Base-by-base conservation (phyloP, 2,888 invertebrate genomes). In the Dasysyrphus albostriatus region DNA sequence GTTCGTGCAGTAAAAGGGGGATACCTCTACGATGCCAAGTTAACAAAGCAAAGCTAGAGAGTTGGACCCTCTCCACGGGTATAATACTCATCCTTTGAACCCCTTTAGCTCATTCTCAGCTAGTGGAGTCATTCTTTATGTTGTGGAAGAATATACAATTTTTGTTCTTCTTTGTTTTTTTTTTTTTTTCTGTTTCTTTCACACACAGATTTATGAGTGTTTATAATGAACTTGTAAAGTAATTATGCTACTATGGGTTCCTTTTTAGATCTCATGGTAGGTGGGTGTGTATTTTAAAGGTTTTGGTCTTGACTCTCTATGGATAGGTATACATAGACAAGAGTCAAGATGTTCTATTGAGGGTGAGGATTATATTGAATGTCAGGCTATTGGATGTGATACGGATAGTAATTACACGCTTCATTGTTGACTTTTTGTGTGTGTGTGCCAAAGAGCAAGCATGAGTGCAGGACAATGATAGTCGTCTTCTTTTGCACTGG, bases 141-240 rank as follows among this genome's bases (percentile, higher is more conserved):
- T 51, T 77, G 73, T 67, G 63, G 61, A 77, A 67, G 77, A 81
- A 56, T 29, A 56, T 58, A 58, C 58, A 42, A 29, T 12, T n/a
- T 72, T 58, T 56, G 56, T 58, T 54, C 8, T 54, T 12, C 24
- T 24, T 54, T 42, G 14, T 14, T 42, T 63, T 58, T 54, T 61
- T 51, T 84, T 88, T 54, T 24, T 51, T 84, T 88, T 54, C 16
- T 83, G 85, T 88, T 77, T 88, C 89, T 90, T 78, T 88, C 89
- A 90, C 89, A 90, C 89, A 90, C 90, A 91, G 91, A 92, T 92
- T 91, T 91, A 92, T 92, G 91, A 91, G 90, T 90, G 88, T 91
- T 91, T 92, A 91, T 92, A 92, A 92, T 92, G 92, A 92, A 92
- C 92, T 92, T 92, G 91, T 91, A 91, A 92, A 92, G 92, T 92